Conservation (phyloP, 2,113 vertebrate genomes). For the Vidua macroura region DNA sequence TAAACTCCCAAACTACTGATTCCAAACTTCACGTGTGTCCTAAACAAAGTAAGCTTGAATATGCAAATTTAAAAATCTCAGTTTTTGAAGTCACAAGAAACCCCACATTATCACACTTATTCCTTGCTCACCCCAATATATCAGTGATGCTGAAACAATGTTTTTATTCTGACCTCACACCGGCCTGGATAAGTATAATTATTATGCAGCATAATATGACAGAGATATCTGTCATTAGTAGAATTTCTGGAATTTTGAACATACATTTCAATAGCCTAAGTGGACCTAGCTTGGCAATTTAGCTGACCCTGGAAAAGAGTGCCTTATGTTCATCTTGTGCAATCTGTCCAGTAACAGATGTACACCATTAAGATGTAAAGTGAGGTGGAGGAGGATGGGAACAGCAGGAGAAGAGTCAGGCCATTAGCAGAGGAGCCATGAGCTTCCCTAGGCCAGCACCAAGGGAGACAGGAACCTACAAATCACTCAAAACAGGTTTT, state of each 20-base stretch:
- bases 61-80: background rate
- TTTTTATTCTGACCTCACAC: conserved; percentile 32
- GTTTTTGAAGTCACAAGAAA: background rate
- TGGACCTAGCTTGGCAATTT: conserved; percentile 68
- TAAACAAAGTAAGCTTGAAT: background rate
- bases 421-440: conserved; percentile 35
- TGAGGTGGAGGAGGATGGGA: conserved; percentile 61
- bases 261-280: conserved; percentile 66
- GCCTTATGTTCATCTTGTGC: conserved; percentile 70
- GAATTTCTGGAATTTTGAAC: conserved; percentile 65
- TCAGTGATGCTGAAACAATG: background rate
- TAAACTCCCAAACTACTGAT: background rate
- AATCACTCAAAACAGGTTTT: conserved; percentile 4
- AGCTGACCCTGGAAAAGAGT: conserved; percentile 69
- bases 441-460: background rate
- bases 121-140: background rate
- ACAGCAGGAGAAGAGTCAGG: conserved; percentile 62
- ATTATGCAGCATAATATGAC: conserved; percentile 62
- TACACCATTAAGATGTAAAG: conserved; percentile 66
- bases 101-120: background rate
- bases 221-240: conserved; percentile 62
- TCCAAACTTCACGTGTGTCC: background rate
- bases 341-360: conserved; percentile 74
- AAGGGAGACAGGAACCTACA: background rate
- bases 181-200: conserved; percentile 22